Evolutionary conservation across 2,888 invertebrate species (phyloP).

Genomic region (Drosophila neotestacea): DNA sequence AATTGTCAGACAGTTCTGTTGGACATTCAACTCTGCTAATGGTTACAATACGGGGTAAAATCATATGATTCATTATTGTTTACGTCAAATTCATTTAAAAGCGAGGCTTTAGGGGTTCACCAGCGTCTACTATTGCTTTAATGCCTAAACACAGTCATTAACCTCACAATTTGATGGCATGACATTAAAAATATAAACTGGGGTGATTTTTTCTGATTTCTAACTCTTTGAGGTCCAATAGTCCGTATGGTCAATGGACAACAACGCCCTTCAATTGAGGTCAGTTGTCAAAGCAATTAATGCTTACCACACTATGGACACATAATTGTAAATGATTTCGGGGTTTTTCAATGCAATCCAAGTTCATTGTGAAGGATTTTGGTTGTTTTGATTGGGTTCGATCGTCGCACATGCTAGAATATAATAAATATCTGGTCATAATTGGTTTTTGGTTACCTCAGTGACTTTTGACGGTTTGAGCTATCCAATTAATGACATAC

Average conservation of each 20-base stretch:
- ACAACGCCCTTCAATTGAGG: slow-evolving; percentile 71
- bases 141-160: slow-evolving; percentile 67
- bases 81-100: slow-evolving; percentile 33
- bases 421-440: slow-evolving; percentile 10
- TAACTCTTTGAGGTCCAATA: slow-evolving; percentile 66
- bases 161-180: slow-evolving; percentile 66
- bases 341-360: slow-evolving; percentile 38
- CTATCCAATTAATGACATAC: slow-evolving; percentile 34
- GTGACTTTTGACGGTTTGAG: background rate
- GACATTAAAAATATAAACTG: slow-evolving; percentile 49
- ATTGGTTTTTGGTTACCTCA: slow-evolving; percentile 27
- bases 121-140: slow-evolving; percentile 16
- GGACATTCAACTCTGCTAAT: background rate
- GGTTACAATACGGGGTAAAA: background rate
- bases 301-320: slow-evolving; percentile 16
- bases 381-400: slow-evolving; percentile 7
- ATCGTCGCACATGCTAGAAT: slow-evolving; percentile 4
- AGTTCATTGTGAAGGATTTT: slow-evolving; percentile 75
- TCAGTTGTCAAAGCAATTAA: slow-evolving; percentile 55
- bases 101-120: slow-evolving; percentile 50
- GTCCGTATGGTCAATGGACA: slow-evolving; percentile 69
- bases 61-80: slow-evolving; percentile 52
- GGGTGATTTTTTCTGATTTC: slow-evolving; percentile 35
- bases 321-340: slow-evolving; percentile 45
- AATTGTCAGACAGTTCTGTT: background rate